phyloP scores from a whole-genome alignment of 2,888 invertebrate genomes.

The Athetis lepigone region DNA sequence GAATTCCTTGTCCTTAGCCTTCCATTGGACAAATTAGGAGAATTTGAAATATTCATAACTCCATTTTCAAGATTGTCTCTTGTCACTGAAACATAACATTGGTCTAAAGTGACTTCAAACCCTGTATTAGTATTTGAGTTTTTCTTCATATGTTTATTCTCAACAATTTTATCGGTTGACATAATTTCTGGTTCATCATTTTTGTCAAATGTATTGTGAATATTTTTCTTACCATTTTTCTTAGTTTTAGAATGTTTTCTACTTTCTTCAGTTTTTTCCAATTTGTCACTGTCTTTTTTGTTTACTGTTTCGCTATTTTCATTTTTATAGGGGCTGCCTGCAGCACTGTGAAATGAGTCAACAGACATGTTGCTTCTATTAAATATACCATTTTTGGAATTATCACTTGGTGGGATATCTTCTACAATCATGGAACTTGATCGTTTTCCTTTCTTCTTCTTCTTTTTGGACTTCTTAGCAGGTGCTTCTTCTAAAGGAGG shows the following conservation, averaged over 20 bases:
- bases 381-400: slow-evolving; percentile 37
- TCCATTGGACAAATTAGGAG: slow-evolving; percentile 21
- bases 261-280: slow-evolving; percentile 15
- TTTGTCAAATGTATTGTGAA: slow-evolving; percentile 5
- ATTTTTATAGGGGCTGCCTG: slow-evolving; percentile 74
- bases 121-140: slow-evolving; percentile 16
- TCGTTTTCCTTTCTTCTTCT: slow-evolving; percentile 71
- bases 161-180: slow-evolving; percentile 34
- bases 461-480: slow-evolving; percentile 71
- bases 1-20: slow-evolving; percentile 22
- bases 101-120: slow-evolving; percentile 18
- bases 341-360: slow-evolving; percentile 85
- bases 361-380: slow-evolving; percentile 72
- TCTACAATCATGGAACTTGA: slow-evolving; percentile 64
- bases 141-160: slow-evolving; percentile 38
- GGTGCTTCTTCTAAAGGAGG: slow-evolving; percentile 47
- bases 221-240: slow-evolving; percentile 10
- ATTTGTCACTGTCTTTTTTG: slow-evolving; percentile 5
- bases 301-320: slow-evolving; percentile 11
- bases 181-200: slow-evolving; percentile 15
- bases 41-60: slow-evolving; percentile 18
- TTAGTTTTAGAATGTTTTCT: slow-evolving; percentile 15
- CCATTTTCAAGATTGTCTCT: slow-evolving; percentile 35
- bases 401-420: slow-evolving; percentile 46
- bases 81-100: slow-evolving; percentile 36